These are phyloP conservation scores for Scaptomyza montana DNA, from an alignment of 1,140 invertebrate genomes.

Conservation along the genomic window DNA sequence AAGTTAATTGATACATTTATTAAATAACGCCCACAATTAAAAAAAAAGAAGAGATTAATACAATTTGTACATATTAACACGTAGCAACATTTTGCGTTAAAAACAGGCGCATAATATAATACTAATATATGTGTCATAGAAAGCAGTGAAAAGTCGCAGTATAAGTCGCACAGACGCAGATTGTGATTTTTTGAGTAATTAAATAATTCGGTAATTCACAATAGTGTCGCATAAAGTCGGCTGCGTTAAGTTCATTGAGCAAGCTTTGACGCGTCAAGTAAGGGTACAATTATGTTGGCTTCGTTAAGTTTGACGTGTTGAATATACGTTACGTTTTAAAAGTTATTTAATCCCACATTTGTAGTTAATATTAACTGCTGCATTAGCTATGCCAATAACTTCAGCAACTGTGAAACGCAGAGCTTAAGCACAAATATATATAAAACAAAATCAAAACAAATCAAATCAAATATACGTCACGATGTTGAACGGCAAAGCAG, in stretches of 20 bases:
- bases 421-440: background rate
- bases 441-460: constrained; percentile 1
- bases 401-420: constrained; percentile 16
- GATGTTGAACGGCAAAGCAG: constrained; percentile 63
- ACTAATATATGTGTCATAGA: constrained; percentile 46
- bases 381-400: constrained; percentile 8
- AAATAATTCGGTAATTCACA: constrained; percentile 3
- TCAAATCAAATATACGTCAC: constrained; percentile 51
- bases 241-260: background rate
- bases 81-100: constrained; percentile 69
- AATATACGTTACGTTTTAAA: background rate
- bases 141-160: constrained; percentile 35
- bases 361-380: background rate
- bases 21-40: background rate
- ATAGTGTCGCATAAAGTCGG: background rate
- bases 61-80: constrained; percentile 63
- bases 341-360: background rate
- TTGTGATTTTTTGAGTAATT: constrained; percentile 36
- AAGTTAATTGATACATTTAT: constrained; percentile 14
- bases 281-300: background rate
- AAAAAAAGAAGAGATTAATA: constrained; percentile 33
- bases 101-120: constrained; percentile 53
- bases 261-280: background rate
- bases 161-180: constrained; percentile 2
- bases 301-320: too few relatives aligned